Evolutionary conservation across 35 echinoderm and acorn worm genomes (phyloP).

Genomic region (Amphiura filiformis): DNA sequence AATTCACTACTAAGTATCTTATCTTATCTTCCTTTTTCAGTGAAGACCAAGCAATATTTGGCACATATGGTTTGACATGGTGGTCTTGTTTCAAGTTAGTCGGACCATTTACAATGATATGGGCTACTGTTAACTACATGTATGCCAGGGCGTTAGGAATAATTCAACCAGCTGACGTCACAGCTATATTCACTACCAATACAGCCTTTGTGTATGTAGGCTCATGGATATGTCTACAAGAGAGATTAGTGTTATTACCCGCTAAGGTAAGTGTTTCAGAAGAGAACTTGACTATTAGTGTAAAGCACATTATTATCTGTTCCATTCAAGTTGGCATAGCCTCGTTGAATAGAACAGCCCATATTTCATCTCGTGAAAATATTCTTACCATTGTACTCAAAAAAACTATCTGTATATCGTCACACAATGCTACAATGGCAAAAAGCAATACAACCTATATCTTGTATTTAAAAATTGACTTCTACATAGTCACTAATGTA

Average conservation of each 20-base stretch:
- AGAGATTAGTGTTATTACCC: slow-evolving; percentile 65
- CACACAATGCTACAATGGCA: too few species aligned
- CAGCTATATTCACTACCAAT: slow-evolving; percentile 77
- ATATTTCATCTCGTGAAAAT: too few species aligned
- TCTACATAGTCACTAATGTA: background rate
- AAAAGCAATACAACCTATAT: too few species aligned
- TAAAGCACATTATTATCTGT: too few species aligned
- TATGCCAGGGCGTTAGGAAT: slow-evolving; percentile 61
- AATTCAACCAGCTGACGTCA: slow-evolving; percentile 66
- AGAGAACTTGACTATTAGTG: too few species aligned
- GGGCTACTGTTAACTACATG: slow-evolving; percentile 87
- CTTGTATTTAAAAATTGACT: too few species aligned
- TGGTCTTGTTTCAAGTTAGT: slow-evolving; percentile 41
- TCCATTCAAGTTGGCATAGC: too few species aligned
- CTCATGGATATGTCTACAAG: slow-evolving; percentile 83
- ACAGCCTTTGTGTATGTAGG: slow-evolving; percentile 91
- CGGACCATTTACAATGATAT: slow-evolving; percentile 64
- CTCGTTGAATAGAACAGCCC: too few species aligned
- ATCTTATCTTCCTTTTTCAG: slow-evolving; percentile 21
- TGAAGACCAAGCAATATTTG: slow-evolving; percentile 75
- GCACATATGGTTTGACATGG: slow-evolving; percentile 39
- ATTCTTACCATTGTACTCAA: too few species aligned
- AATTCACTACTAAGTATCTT: slow-evolving; percentile 68
- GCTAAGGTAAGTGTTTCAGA: slow-evolving; percentile 55
- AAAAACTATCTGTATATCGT: too few species aligned